phyloP scores from a whole-genome alignment of 2,113 vertebrate species.

The Meriones unguiculatus region DNA sequence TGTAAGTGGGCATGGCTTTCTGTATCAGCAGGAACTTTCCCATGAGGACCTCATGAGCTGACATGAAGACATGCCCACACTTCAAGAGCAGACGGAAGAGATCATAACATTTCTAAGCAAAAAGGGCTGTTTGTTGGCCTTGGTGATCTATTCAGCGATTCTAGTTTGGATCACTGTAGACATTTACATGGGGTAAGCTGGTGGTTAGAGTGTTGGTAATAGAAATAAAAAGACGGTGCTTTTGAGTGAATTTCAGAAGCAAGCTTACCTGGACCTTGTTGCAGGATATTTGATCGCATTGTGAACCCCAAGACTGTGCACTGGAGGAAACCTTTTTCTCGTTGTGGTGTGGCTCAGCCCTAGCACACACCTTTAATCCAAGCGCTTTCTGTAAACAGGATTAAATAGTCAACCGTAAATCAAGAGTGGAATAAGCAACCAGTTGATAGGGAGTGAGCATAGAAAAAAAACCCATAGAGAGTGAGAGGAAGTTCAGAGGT shows the following conservation, averaged over 20 bases:
- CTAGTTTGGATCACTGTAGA: conserved; percentile 9
- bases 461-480: too few relatives aligned
- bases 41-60: background rate
- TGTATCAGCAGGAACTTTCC: background rate
- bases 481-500: too few relatives aligned
- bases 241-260: background rate
- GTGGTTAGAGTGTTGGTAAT: background rate
- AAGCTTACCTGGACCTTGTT: background rate
- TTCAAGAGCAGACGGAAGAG: background rate
- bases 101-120: background rate
- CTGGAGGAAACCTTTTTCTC: too few relatives aligned
- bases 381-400: too few relatives aligned
- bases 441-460: too few relatives aligned
- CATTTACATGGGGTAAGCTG: background rate
- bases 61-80: background rate
- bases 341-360: too few relatives aligned
- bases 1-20: background rate
- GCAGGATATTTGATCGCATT: too few relatives aligned
- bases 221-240: background rate
- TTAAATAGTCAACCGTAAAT: too few relatives aligned
- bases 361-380: too few relatives aligned
- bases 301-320: too few relatives aligned
- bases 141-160: background rate
- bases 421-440: too few relatives aligned
- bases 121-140: background rate